A percentile compares a stretch with the other conserved stretches of the same genome.
These are phyloP conservation scores for Crotalus helleri DNA, from an alignment of 2,113 vertebrate genomes.

Conservation along the genomic window DNA sequence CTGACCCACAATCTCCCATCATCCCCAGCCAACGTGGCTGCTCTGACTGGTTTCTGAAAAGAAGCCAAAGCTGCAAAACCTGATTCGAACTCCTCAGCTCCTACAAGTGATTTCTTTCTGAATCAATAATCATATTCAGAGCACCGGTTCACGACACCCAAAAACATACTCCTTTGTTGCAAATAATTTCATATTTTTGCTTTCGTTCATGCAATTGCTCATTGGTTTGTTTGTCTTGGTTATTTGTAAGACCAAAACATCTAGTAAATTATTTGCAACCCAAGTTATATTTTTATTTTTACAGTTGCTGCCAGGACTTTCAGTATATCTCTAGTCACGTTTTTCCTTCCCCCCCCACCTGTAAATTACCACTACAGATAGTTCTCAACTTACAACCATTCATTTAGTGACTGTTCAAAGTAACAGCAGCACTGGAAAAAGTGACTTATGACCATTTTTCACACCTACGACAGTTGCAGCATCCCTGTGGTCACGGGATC, in stretches of 20 bases:
- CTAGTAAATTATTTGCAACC: neutral
- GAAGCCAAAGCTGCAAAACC: neutral
- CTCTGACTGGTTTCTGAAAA: neutral
- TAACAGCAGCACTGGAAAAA: neutral
- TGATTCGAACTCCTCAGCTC: neutral
- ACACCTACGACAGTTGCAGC: too few species aligned
- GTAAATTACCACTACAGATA: neutral
- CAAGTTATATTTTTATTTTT: neutral
- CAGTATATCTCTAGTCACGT: neutral
- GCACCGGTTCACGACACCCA: neutral
- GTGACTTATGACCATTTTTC: too few species aligned
- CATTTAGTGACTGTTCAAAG: neutral
- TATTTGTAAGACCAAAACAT: constrained; percentile 8
- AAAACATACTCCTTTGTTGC: neutral
- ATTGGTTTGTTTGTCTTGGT: neutral
- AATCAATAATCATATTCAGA: neutral
- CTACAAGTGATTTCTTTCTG: neutral
- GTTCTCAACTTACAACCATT: neutral
- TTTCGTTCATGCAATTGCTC: neutral
- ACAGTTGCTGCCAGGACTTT: neutral
- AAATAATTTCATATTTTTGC: neutral
- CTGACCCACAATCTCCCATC: neutral
- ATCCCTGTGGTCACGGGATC: too few species aligned
- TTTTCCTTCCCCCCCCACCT: neutral
- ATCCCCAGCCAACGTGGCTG: neutral